Evolutionary conservation across 2,797 vertebrate species (phyloP), one percentile per base, ranked within the genome.

Genomic region (Smutsia gigantea): DNA sequence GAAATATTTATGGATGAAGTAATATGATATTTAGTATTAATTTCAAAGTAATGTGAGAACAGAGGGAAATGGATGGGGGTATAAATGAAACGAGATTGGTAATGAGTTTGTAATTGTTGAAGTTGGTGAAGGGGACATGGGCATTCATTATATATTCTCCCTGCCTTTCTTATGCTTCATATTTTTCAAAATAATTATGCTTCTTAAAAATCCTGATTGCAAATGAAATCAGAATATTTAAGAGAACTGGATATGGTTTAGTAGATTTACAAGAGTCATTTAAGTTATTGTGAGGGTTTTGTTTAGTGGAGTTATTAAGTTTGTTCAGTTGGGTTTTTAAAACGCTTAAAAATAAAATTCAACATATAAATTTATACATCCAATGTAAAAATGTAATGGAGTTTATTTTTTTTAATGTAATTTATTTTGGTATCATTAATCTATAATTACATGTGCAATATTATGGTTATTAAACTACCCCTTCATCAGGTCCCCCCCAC

Each of bases 261-360:
- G 82, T 46, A 72, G 69, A 84, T 51, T 91, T 53, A 25, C 0
- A 61, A 63, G 51, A 79, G 13, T 68, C 46, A 74, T 69, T 75
- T 94, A 55, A 68, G 6, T 75, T 81, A 34, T 82, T 68, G 71
- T 10, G 9, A 79, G 31, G 14, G 17, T 75, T 95, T 93, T 77
- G 39, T 9, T 53, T 51, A 66, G 75, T 39, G 18, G 51, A 15
- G 2, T 88, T 77, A 91, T 63, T 86, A 84, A 51, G 72, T 87
- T 69, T 89, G 51, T 75, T 83, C 25, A 81, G 37, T 61, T 1
- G 31, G 5, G 7, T 72, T 39, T 89, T 42, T 63, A 59, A 72
- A 68, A 89, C 57, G 6, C 27, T 92, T 90, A 86, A 61, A 96
- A 86, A 59, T 89, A 63, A 81, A 92, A 85, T 79, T 74, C 59